phyloP scores from a whole-genome alignment of 1,140 invertebrate species.

The Drosophila lowei region DNA sequence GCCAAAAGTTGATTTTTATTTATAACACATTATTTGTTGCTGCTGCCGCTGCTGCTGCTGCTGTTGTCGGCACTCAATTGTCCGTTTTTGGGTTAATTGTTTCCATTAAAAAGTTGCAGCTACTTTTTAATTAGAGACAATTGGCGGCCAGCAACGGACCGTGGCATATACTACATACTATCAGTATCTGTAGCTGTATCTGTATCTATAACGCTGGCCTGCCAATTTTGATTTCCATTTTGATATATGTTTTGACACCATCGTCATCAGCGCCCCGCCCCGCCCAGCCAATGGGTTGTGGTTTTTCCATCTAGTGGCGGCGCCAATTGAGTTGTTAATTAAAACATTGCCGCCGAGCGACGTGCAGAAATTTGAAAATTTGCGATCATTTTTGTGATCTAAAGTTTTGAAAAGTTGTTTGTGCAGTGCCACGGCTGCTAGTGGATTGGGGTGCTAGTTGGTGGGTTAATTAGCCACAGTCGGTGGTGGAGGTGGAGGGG shows the following conservation, averaged over 20 bases:
- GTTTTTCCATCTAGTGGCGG: conserved; percentile 17
- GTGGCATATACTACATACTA: conserved; percentile 11
- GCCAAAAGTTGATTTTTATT: conserved; percentile 43
- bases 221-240: conserved; percentile 71
- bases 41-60: conserved; percentile 21
- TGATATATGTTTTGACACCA: conserved; percentile 80
- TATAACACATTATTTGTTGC: conserved; percentile 18
- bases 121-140: conserved; percentile 81
- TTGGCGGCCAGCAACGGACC: conserved; percentile 60
- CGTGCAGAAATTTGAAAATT: conserved; percentile 61
- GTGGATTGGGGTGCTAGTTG: neutral
- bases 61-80: conserved; percentile 64
- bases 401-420: conserved; percentile 33
- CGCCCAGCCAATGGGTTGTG: conserved; percentile 8
- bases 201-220: conserved; percentile 22
- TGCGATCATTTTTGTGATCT: conserved; percentile 20
- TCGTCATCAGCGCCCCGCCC: conserved; percentile 11
- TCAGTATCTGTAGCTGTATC: conserved; percentile 17
- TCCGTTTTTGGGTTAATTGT: conserved; percentile 81
- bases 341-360: conserved; percentile 52
- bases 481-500: neutral
- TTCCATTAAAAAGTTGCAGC: conserved; percentile 79
- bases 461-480: conserved; percentile 4
- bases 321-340: conserved; percentile 79
- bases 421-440: conserved; percentile 1